Conservation (phyloP, 2,888 invertebrate species). For the Caenorhabditis angaria region DNA sequence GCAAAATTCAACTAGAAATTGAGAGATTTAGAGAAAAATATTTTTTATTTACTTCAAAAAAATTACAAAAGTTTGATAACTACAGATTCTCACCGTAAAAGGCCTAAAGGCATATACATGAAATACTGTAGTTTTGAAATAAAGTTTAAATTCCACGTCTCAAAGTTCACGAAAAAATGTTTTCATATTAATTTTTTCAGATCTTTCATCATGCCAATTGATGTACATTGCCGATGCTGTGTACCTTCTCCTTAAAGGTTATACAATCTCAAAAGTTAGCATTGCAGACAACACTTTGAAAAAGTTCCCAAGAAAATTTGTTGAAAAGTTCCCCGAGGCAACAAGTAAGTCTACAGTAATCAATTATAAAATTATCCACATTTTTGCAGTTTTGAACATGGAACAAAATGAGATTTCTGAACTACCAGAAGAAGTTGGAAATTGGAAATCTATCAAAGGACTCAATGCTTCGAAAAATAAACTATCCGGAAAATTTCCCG, state of each 20-base stretch:
- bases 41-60: slow-evolving; percentile 1
- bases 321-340: slow-evolving; percentile 59
- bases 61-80: too few species aligned
- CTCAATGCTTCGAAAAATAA: slow-evolving; percentile 58
- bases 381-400: slow-evolving; percentile 60
- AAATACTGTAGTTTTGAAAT: too few species aligned
- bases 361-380: slow-evolving; percentile 3
- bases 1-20: too few species aligned
- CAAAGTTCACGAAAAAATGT: too few species aligned
- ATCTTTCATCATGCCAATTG: slow-evolving; percentile 62
- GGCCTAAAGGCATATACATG: too few species aligned
- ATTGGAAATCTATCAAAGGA: slow-evolving; percentile 57
- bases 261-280: slow-evolving; percentile 44
- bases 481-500: slow-evolving; percentile 51
- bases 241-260: slow-evolving; percentile 62
- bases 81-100: too few species aligned
- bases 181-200: too few species aligned
- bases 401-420: slow-evolving; percentile 59
- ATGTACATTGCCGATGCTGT: slow-evolving; percentile 69
- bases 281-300: slow-evolving; percentile 60
- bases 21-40: too few species aligned
- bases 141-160: too few species aligned
- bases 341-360: slow-evolving; percentile 13
- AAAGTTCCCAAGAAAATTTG: slow-evolving; percentile 66
- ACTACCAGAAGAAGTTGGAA: slow-evolving; percentile 56